These are phyloP conservation scores for Lithobius niger DNA, from an alignment of 1,140 invertebrate genomes.

Conservation along the genomic window DNA sequence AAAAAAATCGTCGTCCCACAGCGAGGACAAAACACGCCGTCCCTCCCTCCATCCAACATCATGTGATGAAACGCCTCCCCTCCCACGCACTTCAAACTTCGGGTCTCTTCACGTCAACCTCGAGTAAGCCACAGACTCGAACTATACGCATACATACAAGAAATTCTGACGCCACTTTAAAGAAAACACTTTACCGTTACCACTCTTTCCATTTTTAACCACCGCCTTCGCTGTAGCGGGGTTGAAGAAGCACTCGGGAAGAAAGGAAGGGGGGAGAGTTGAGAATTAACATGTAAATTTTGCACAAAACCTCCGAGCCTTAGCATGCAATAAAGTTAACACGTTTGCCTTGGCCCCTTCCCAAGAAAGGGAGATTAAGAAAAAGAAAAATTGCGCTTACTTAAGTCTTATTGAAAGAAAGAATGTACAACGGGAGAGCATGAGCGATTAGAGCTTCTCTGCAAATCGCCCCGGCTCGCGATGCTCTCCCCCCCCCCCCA, in stretches of 20 bases:
- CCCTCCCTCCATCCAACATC: no score
- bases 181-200: background rate
- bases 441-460: no score
- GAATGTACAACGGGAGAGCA: no score
- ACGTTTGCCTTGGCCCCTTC: background rate
- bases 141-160: background rate
- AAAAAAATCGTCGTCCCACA: no score
- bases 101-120: no score
- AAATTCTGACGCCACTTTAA: background rate
- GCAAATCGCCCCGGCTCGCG: no score
- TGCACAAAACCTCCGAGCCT: background rate
- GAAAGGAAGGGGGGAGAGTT: background rate
- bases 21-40: no score
- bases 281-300: conserved; percentile 3
- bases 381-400: no score
- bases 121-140: no score
- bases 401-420: no score
- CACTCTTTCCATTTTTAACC: no score
- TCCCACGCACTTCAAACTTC: background rate
- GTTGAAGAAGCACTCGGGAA: background rate
- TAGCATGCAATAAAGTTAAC: background rate
- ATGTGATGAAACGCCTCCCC: background rate
- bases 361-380: background rate
- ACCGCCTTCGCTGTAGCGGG: background rate
- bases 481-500: no score